A percentile compares a stretch with the other conserved stretches of the same genome.
Evolutionary conservation across 2,113 vertebrate genomes (phyloP).

Genomic region (Daboia siamensis): DNA sequence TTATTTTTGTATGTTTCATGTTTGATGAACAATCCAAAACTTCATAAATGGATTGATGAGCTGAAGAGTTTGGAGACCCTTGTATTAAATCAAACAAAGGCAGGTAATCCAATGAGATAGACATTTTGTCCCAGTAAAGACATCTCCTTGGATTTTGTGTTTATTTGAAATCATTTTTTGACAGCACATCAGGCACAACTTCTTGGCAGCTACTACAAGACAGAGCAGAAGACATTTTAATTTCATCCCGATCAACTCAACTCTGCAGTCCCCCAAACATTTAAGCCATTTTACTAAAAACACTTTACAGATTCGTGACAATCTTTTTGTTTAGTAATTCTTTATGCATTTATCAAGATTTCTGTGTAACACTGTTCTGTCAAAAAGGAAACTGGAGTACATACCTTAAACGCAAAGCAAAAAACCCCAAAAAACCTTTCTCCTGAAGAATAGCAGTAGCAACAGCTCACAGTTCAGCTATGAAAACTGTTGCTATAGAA

Average conservation of each 20-base stretch:
- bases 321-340: neutral
- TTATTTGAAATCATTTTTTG: neutral
- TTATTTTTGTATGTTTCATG: neutral
- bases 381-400: neutral
- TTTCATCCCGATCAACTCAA: neutral
- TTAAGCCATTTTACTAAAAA: neutral
- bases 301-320: neutral
- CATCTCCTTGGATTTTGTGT: neutral
- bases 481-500: neutral
- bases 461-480: neutral
- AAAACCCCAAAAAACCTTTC: neutral
- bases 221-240: conserved; percentile 5
- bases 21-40: neutral
- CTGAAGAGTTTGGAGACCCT: neutral
- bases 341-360: neutral
- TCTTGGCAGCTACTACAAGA: neutral
- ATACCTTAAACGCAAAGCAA: neutral
- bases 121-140: neutral
- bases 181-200: neutral
- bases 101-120: neutral
- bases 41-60: neutral
- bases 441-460: neutral
- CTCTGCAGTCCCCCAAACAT: neutral
- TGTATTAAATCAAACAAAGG: neutral
- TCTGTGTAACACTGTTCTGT: neutral